A percentile compares a stretch with the other conserved stretches of the same genome.
These are phyloP conservation scores for Cosmia trapezina DNA, from an alignment of 2,888 invertebrate genomes.

Conservation along the genomic window DNA sequence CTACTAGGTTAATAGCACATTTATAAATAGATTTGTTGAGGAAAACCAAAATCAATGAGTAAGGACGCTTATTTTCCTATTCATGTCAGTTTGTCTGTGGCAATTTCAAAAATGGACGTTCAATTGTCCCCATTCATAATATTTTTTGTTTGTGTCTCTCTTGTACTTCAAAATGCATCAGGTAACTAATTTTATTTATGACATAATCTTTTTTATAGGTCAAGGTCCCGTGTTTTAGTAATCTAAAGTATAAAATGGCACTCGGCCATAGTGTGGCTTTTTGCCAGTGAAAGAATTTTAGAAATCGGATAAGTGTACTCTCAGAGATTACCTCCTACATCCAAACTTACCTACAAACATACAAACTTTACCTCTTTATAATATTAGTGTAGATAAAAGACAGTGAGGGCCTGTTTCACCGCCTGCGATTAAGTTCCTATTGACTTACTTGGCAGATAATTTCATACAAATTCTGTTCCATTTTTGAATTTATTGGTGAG, in stretches of 20 bases:
- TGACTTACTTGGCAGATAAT: no score
- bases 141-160: slow-evolving; percentile 22
- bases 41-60: slow-evolving; percentile 22
- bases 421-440: no score
- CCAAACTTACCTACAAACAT: no score
- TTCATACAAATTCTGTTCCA: no score
- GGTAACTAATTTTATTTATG: slow-evolving; percentile 16
- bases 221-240: background rate
- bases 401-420: no score
- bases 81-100: slow-evolving; percentile 5
- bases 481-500: no score
- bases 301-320: background rate
- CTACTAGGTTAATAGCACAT: background rate
- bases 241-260: background rate
- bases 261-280: background rate
- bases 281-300: background rate
- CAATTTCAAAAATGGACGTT: slow-evolving; percentile 25
- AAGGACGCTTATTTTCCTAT: slow-evolving; percentile 22
- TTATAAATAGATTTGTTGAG: slow-evolving; percentile 19
- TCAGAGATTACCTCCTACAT: no score
- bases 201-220: background rate
- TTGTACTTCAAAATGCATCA: slow-evolving; percentile 21
- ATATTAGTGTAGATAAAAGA: no score
- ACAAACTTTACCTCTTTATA: no score
- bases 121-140: background rate